phyloP scores from a whole-genome alignment of 2,797 vertebrate species.

The Alauda arvensis region DNA sequence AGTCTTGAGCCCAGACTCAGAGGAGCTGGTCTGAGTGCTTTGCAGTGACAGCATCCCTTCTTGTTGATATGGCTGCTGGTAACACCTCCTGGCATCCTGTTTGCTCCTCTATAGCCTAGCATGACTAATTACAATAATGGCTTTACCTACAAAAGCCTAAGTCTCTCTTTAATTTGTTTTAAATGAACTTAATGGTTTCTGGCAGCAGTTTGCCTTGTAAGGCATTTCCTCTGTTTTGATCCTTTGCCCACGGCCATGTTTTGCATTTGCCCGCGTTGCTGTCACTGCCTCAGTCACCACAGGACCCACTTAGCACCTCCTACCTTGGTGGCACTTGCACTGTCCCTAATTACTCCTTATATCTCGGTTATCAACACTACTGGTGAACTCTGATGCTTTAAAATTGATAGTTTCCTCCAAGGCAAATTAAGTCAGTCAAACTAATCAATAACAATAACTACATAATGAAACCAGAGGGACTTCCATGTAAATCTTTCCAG shows the following conservation, averaged over 20 bases:
- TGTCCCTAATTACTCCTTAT: neutral
- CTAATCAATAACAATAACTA: conserved; percentile 14
- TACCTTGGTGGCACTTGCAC: neutral
- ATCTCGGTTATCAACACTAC: neutral
- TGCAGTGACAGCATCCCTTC: neutral
- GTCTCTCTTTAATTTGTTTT: conserved; percentile 25
- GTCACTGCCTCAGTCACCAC: neutral
- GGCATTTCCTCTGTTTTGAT: neutral
- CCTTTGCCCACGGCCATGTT: neutral
- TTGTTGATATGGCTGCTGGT: neutral
- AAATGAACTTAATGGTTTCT: conserved; percentile 20
- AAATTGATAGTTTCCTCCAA: conserved; percentile 24
- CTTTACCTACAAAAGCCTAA: conserved; percentile 11
- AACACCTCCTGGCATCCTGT: neutral
- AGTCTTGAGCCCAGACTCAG: neutral
- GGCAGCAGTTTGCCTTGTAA: conserved; percentile 3
- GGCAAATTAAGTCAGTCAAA: conserved; percentile 18
- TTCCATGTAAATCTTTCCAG: neutral
- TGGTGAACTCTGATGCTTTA: neutral
- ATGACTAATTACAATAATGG: conserved; percentile 16
- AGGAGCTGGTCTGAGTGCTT: neutral
- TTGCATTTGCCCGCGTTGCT: neutral
- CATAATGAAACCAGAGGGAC: conserved; percentile 5
- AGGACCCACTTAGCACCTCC: rapidly evolving
- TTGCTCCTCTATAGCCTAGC: neutral